These are phyloP conservation scores for Lycia hirtaria DNA, from an alignment of 2,888 invertebrate species.

Conservation along the genomic window DNA sequence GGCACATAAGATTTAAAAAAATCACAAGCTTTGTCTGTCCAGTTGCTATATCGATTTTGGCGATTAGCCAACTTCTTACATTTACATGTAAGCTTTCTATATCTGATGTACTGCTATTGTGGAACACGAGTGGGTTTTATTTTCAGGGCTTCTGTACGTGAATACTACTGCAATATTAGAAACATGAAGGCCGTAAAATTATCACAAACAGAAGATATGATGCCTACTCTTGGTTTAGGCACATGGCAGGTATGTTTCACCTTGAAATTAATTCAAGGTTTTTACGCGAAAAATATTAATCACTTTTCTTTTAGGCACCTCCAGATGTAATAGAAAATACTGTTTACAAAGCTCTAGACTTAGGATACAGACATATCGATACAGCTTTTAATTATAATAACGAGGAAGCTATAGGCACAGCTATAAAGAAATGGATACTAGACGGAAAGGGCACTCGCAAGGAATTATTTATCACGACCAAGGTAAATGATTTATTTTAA, in stretches of 20 bases:
- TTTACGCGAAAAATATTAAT: not conserved
- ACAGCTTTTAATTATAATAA: slow-evolving; percentile 93
- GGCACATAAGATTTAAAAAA: not conserved
- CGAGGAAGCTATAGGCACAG: slow-evolving; percentile 90
- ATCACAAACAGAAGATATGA: slow-evolving; percentile 79
- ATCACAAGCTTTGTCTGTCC: slow-evolving; percentile 1
- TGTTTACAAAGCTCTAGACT: slow-evolving; percentile 87
- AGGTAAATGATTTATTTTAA: slow-evolving; percentile 75
- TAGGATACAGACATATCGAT: slow-evolving; percentile 91
- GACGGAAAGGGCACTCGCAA: slow-evolving; percentile 87
- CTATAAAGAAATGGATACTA: slow-evolving; percentile 87
- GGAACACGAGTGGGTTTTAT: slow-evolving; percentile 48
- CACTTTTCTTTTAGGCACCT: slow-evolving; percentile 77
- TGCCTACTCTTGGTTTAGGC: slow-evolving; percentile 90
- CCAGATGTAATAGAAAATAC: slow-evolving; percentile 87
- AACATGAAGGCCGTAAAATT: slow-evolving; percentile 78
- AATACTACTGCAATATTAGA: slow-evolving; percentile 55
- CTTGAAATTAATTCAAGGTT: not conserved
- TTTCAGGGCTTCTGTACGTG: slow-evolving; percentile 46
- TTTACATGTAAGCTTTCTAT: slow-evolving; percentile 47
- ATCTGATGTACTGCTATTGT: slow-evolving; percentile 56
- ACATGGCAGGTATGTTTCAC: slow-evolving; percentile 87
- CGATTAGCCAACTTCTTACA: slow-evolving; percentile 56
- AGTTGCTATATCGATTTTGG: slow-evolving; percentile 50
- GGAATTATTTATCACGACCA: slow-evolving; percentile 92